Base-by-base conservation (phyloP, 1,140 invertebrate genomes). In the Scaptodrosophila lebanonensis region DNA sequence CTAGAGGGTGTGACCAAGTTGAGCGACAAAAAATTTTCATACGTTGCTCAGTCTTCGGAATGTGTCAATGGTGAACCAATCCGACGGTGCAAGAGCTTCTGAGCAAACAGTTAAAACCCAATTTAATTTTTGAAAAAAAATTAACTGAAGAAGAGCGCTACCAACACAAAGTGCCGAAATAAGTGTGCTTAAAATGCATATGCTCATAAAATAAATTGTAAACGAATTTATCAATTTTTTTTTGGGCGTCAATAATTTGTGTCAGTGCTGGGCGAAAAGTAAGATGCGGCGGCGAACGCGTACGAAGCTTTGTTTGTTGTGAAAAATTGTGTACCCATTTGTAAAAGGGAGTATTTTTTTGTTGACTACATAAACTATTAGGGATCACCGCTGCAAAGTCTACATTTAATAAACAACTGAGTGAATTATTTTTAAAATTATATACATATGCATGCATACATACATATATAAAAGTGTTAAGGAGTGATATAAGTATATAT, bases 1-100 rank as follows among this genome's bases (percentile, higher is more conserved):
- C 65, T 65, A 76, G 83, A 85, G 83, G 83, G 83, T 85, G 83
- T 85, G 83, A 85, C 75, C 70, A 82, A 85, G 84, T 83, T 76
- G 79, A 83, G 85, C 54, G 71, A 68, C 62, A 67, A 71, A 83
- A 75, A 84, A 76, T 84, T 85, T 85, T 85, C 83, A 85, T 85
- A 85, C 77, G 83, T 76, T 82, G 83, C 76, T 83, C 75, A 79
- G 72, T 82, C 71, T 79, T 85, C 63, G 82, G 71, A 85, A 85
- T 85, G 83, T 85, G 57, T 77, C 83, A 83, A 77, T 67, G 75
- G 68, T 68, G 59, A 57, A 64, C 56, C 63, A 71, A 59, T 71
- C 48, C 57, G 27, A 32, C 56, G 42, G 39, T 57, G 38, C 18
- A 30, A 52, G 29, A 53, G 33, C 48, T 39, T 5, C 5, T 5